phyloP scores from a whole-genome alignment of 2,888 invertebrate species.

The Eudemis profundana region DNA sequence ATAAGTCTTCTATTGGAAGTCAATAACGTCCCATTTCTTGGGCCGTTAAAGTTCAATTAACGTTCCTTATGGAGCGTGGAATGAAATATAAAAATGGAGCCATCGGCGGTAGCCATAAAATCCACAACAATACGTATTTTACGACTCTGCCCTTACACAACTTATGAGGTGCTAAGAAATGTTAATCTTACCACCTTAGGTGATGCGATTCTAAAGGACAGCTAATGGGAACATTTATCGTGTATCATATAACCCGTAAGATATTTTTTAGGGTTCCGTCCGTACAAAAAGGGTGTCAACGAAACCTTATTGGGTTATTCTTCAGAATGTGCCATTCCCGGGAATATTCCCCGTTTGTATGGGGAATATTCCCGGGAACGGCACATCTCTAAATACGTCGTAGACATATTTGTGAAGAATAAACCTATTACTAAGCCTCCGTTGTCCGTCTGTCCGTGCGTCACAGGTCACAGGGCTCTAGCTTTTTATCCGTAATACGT shows the following conservation, averaged over 20 bases:
- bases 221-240: not conserved
- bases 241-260: not conserved
- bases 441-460: too few species aligned
- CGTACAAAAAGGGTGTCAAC: too few species aligned
- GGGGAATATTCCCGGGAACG: too few species aligned
- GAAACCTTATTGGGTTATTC: too few species aligned
- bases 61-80: constrained; percentile 68
- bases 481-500: too few species aligned
- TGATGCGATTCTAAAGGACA: constrained; percentile 47
- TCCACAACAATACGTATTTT: constrained; percentile 69
- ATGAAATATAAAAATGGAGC: constrained; percentile 78
- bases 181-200: constrained; percentile 57
- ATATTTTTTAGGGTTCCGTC: too few species aligned
- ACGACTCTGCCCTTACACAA: constrained; percentile 63
- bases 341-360: too few species aligned
- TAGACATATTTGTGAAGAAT: too few species aligned
- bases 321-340: too few species aligned
- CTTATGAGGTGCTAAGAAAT: constrained; percentile 48
- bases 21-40: constrained; percentile 71
- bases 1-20: constrained; percentile 56
- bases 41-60: constrained; percentile 78
- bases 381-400: too few species aligned
- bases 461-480: too few species aligned
- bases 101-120: constrained; percentile 67
- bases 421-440: too few species aligned